Evolutionary conservation across 2,797 vertebrate species (phyloP).

Genomic region (Psittacula echo): DNA sequence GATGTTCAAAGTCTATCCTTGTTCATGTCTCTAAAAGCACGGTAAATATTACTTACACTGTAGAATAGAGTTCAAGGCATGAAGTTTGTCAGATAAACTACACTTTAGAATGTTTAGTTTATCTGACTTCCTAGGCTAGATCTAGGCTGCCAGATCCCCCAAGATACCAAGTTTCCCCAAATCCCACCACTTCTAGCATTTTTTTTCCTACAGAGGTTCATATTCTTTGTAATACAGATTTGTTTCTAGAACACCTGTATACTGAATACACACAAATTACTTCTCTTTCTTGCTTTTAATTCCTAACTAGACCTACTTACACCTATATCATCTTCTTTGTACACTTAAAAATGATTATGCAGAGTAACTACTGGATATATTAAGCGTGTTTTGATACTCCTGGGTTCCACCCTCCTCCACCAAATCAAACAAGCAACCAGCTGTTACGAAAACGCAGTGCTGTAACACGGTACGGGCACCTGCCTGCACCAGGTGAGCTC

Average conservation of each 20-base stretch:
- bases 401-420: neutral
- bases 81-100: constrained; percentile 7
- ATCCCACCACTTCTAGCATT: neutral
- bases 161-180: neutral
- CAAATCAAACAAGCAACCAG: neutral
- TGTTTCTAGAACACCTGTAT: neutral
- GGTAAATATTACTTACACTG: neutral
- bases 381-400: neutral
- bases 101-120: neutral
- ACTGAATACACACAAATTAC: neutral
- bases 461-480: neutral
- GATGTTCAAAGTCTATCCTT: neutral
- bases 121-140: neutral
- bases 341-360: neutral
- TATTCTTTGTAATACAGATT: neutral
- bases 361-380: neutral
- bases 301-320: neutral
- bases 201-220: neutral
- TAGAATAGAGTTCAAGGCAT: neutral
- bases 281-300: neutral
- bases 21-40: neutral
- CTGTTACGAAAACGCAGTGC: neutral
- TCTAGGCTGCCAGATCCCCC: neutral
- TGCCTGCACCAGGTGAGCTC: neutral
- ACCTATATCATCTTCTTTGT: neutral